Evolutionary conservation across 2,797 vertebrate species (phyloP), one percentile per base, ranked within the genome.

Genomic region (Rallus crepitans): DNA sequence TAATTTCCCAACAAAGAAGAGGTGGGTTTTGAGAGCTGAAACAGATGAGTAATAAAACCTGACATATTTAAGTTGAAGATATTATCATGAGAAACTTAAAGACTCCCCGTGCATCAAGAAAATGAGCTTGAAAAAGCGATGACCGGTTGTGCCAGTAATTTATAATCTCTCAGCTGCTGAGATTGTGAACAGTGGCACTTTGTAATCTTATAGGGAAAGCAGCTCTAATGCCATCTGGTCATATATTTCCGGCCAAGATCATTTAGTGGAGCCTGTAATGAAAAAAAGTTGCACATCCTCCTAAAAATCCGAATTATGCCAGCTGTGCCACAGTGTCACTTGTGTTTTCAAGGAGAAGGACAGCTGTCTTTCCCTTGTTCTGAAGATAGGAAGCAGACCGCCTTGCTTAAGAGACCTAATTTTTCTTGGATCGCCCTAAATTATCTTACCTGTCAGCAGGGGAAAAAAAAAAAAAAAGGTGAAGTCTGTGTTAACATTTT

Each of bases 161-260:
- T 92, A 64, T 85, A 91, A 87, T 82, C 75, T 92, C 77, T 95
- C 93, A 97, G 80, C 47, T 96, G 96, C 94, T 83, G 85, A 90
- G 80, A 93, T 48, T 94, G 77, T 82, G 81, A 97, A 96, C 92
- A 89, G 89, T 87, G 61, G 65, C 89, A 93, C 93, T 96, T 95
- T 87, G 90, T 97, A 93, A 97, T 96, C 95, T 94, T 97, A 95
- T 9, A 92, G 94, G 76, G 78, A 92, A 87, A 95, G 76, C 70
- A 82, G 94, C 80, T 95, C 92, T 56, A 87, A 78, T 47, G 71
- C 90, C 92, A 96, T 94, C 89, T 96, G 95, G 92, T 88, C 90
- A 56, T 19, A 10, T 39, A 94, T 95, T 94, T 91, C 82, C 2
- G 28, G 94, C 90, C 95, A 97, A 86, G 84, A 97, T 84, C 83